These are phyloP conservation scores for Myioborus melanocephalus DNA, from an alignment of 2,797 vertebrate genomes.

Conservation along the genomic window DNA sequence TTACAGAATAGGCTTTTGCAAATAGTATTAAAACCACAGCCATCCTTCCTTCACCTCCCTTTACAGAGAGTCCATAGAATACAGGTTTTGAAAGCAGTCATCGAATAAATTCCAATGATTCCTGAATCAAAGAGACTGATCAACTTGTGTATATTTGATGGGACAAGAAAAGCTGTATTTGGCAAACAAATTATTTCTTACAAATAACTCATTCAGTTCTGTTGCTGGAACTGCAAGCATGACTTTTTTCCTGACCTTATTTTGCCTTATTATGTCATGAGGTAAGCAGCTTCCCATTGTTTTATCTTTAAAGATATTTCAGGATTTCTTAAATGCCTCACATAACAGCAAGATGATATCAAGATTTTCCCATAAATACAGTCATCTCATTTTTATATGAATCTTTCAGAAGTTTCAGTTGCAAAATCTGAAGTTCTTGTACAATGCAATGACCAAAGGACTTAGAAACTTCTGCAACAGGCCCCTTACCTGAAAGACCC, in stretches of 20 bases:
- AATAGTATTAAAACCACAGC: constrained; percentile 39
- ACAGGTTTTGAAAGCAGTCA: background rate
- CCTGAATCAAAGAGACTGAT: constrained; percentile 33
- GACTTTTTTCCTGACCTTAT: constrained; percentile 15
- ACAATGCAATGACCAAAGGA: background rate
- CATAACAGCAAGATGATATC: background rate
- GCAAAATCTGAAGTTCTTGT: background rate
- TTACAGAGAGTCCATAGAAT: constrained; percentile 38
- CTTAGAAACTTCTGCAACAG: background rate
- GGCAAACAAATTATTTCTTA: constrained; percentile 19
- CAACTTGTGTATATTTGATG: background rate
- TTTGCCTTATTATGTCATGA: constrained; percentile 8
- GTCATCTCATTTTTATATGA: background rate
- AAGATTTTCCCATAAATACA: background rate
- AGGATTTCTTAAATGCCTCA: background rate
- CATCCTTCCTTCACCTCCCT: constrained; percentile 19
- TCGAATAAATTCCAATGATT: constrained; percentile 24
- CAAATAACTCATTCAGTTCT: constrained; percentile 6
- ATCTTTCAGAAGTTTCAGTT: background rate
- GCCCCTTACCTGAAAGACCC: background rate
- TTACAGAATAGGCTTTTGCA: constrained; percentile 55
- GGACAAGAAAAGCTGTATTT: background rate
- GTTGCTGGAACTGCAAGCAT: background rate
- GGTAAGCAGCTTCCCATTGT: constrained; percentile 23
- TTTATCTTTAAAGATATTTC: constrained; percentile 4